These are phyloP conservation scores for Galaxias olidus DNA, from an alignment of 2,797 vertebrate genomes.

Conservation along the genomic window DNA sequence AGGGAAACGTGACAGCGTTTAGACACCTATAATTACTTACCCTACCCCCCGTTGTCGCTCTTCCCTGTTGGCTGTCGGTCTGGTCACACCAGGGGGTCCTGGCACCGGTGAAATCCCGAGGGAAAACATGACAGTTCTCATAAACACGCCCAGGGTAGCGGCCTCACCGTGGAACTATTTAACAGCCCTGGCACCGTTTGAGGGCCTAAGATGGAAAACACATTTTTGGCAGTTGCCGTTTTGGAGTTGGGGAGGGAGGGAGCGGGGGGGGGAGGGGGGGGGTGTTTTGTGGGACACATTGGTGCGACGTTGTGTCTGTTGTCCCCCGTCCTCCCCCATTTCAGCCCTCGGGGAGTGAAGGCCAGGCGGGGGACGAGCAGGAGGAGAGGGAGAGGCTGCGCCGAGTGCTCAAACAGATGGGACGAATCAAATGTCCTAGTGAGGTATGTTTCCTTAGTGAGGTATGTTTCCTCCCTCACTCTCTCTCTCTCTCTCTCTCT, in stretches of 20 bases:
- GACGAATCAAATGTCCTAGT: slow-evolving; percentile 92
- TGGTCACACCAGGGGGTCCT: slow-evolving; percentile 53
- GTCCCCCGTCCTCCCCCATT: slow-evolving; percentile 17
- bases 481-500: slow-evolving; percentile 24
- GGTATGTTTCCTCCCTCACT: no score
- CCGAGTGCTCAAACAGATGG: slow-evolving; percentile 95
- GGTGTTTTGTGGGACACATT: slow-evolving; percentile 38
- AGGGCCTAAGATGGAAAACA: slow-evolving; percentile 64
- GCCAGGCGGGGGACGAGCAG: slow-evolving; percentile 81
- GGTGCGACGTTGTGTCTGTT: slow-evolving; percentile 59
- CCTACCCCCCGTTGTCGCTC: slow-evolving; percentile 33
- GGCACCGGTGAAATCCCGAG: slow-evolving; percentile 63
- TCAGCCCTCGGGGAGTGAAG: slow-evolving; percentile 79
- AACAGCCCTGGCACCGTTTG: slow-evolving; percentile 56
- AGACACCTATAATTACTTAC: slow-evolving; percentile 30
- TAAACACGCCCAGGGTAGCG: slow-evolving; percentile 67
- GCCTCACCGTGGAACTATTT: slow-evolving; percentile 61
- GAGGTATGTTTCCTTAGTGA: slow-evolving; percentile 91
- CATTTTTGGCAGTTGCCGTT: slow-evolving; percentile 43
- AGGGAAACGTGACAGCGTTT: slow-evolving; percentile 16
- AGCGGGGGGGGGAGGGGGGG: slow-evolving; percentile 23
- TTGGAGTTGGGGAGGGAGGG: slow-evolving; percentile 24
- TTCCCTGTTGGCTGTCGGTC: slow-evolving; percentile 66
- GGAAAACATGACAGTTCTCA: slow-evolving; percentile 73
- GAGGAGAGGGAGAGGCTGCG: slow-evolving; percentile 90